Base-by-base conservation (phyloP, 2,888 invertebrate genomes). In the Theretra japonica region DNA sequence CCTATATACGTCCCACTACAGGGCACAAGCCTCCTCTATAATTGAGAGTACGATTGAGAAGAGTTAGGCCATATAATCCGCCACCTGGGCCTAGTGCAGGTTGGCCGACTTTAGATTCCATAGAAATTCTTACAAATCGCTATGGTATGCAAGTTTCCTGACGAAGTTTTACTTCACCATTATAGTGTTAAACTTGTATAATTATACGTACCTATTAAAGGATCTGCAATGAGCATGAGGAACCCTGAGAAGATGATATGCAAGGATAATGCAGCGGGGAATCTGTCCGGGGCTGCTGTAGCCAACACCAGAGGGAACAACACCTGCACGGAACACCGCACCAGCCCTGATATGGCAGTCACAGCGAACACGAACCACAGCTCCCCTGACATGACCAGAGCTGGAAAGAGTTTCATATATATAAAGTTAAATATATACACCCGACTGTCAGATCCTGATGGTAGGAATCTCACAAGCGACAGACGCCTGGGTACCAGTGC, bases 181-280 rank as follows among this genome's bases (percentile, higher is more conserved):
- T n/a, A n/a, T 28, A 28, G 28, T 4, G 28, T 11, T 41, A 41
- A 11, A 15, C 11, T 17, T 65, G 62, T 73, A 72, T 19, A 59
- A 25, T 2, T 68, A 59, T 48, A 75, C 93, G 92, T 86, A 95
- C 97, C 97, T 79, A 96, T 95, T 72, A 97, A 84, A 2, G 96
- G 96, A 69, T 97, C 96, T 72, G 96, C 95, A n/a, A 96, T 78
- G 50, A 97, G 95, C 86, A 96, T 96, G 6, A 96, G 93, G 33
- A 95, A 90, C 1, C 97, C 97, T 75, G 96, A 96, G 73, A 97
- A 95, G 30, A 97, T 95, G 85, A 97, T 96, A 80, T 96, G 97
- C 58, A 97, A 88, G 0, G 97, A 96, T 80, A 97, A 95, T 0
- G 97, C 97, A 0, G 96, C 96, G 8, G 97, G 96, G 81, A 97